A percentile compares a stretch with the other conserved stretches of the same genome.
Evolutionary conservation across 1,140 invertebrate genomes (phyloP).

Genomic region (Orius insidiosus): DNA sequence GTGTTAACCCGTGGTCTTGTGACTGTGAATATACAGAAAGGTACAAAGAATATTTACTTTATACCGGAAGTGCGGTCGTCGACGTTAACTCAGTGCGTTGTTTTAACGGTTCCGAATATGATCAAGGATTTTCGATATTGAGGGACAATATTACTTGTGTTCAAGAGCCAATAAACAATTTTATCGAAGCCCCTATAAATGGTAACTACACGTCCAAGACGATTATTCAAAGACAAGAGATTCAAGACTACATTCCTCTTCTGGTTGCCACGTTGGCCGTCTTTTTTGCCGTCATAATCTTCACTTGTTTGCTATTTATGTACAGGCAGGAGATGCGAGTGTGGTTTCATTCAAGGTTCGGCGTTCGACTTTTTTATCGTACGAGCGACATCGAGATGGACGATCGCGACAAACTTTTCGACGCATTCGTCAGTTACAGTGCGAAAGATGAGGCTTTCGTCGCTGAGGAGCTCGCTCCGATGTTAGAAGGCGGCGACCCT

Average conservation of each 20-base stretch:
- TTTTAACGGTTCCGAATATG: conserved; percentile 41
- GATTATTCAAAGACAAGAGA: conserved; percentile 46
- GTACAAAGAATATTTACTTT: conserved; percentile 59
- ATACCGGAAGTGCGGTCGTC: conserved; percentile 37
- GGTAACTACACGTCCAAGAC: conserved; percentile 51
- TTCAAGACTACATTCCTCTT: conserved; percentile 63
- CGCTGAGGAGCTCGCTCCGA: conserved; percentile 65
- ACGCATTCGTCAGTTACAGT: conserved; percentile 86
- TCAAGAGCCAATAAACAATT: conserved; percentile 22
- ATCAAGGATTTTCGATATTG: conserved; percentile 35
- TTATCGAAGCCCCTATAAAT: conserved; percentile 33
- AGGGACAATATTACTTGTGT: conserved; percentile 22
- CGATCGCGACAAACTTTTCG: conserved; percentile 75
- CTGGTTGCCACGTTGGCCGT: conserved; percentile 51
- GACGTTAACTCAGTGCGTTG: conserved; percentile 44
- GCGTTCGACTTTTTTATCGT: conserved; percentile 61
- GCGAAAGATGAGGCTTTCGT: conserved; percentile 85
- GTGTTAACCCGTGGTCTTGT: conserved; percentile 74
- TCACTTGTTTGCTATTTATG: conserved; percentile 54
- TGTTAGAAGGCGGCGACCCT: conserved; percentile 59
- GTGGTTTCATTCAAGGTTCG: conserved; percentile 78
- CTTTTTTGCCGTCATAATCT: conserved; percentile 48
- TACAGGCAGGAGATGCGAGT: conserved; percentile 76
- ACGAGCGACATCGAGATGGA: conserved; percentile 52
- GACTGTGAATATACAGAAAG: conserved; percentile 66